These are phyloP conservation scores for Pogonomyrmex californicus DNA, from an alignment of 1,140 invertebrate species.

Conservation along the genomic window DNA sequence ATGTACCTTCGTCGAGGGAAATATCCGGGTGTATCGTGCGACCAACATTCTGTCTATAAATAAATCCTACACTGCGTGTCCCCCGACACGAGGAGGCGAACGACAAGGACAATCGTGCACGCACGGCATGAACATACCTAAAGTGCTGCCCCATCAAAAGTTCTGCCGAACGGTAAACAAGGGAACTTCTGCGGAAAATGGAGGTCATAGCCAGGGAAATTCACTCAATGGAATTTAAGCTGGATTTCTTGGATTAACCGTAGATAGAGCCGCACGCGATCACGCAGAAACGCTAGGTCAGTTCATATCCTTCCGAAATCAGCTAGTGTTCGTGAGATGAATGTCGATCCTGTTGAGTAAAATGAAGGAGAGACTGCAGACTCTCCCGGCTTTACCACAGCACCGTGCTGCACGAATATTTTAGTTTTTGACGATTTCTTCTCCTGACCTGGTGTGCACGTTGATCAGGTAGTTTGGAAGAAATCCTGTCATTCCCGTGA, in stretches of 20 bases:
- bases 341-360: slow-evolving; percentile 16
- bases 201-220: slow-evolving; percentile 4
- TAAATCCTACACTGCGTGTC: background rate
- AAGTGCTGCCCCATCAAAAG: slow-evolving; percentile 39
- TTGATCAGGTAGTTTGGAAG: background rate
- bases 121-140: background rate
- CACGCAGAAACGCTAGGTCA: background rate
- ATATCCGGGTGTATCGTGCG: background rate
- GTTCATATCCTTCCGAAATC: background rate
- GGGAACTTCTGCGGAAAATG: slow-evolving; percentile 55
- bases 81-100: background rate
- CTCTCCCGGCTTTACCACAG: background rate
- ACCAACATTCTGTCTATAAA: slow-evolving; percentile 19
- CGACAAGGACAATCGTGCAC: background rate
- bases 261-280: background rate
- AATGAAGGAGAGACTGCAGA: slow-evolving; percentile 60
- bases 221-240: slow-evolving; percentile 21
- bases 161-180: slow-evolving; percentile 36
- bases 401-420: background rate
- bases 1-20: slow-evolving; percentile 1
- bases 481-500: background rate
- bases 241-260: background rate
- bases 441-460: background rate
- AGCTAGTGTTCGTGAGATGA: background rate
- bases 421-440: background rate